These are phyloP conservation scores for Aphaenogaster ashmeadi DNA, from an alignment of 1,140 invertebrate genomes.

Conservation along the genomic window DNA sequence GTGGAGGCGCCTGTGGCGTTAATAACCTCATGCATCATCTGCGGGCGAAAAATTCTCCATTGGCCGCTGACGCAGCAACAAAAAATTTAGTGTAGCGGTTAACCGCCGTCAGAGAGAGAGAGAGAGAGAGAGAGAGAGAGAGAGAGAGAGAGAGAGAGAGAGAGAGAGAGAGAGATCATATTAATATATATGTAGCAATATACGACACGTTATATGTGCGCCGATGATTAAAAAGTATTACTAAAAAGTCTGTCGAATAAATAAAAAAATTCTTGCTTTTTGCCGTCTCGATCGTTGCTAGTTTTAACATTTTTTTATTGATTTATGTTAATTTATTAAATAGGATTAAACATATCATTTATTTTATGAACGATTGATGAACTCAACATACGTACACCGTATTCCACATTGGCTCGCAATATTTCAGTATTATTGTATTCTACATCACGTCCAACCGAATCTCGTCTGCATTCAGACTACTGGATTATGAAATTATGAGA, in stretches of 20 bases:
- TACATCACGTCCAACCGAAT: background rate
- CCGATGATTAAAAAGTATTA: background rate
- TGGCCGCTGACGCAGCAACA: conserved; percentile 49
- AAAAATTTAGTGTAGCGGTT: conserved; percentile 29
- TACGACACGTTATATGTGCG: background rate
- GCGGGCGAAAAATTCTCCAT: conserved; percentile 45
- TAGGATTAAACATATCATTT: background rate
- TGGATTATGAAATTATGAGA: conserved; percentile 60
- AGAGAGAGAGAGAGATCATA: background rate
- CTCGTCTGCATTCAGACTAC: conserved; percentile 24
- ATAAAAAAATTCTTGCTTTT: background rate
- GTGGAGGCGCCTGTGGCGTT: conserved; percentile 39
- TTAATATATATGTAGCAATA: background rate
- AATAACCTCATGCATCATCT: conserved; percentile 64
- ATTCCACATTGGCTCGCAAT: background rate
- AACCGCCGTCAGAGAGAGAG: background rate
- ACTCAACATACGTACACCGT: background rate
- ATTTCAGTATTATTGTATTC: conserved; percentile 45
- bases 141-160: background rate
- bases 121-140: background rate
- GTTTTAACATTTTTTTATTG: conserved; percentile 4
- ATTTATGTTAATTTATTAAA: conserved; percentile 24
- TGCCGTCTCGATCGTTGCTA: background rate
- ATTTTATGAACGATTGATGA: background rate
- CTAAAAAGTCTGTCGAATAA: background rate